phyloP scores from a whole-genome alignment of 2,888 invertebrate species.

The Cynaeus angustus region DNA sequence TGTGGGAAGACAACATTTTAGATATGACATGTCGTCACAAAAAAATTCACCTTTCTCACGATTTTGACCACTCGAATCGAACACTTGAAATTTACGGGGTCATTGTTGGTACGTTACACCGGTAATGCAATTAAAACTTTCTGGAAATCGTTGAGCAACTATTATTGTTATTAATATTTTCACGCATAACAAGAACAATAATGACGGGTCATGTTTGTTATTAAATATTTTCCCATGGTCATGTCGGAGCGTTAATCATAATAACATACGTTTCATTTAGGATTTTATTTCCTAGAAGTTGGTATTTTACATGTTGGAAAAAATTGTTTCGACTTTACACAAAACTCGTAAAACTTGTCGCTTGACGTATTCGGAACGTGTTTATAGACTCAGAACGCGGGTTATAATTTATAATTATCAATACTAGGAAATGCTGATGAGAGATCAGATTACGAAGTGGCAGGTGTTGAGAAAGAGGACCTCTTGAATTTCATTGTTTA shows the following conservation, averaged over 20 bases:
- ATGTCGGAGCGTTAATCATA: slow-evolving; percentile 33
- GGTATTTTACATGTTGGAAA: slow-evolving; percentile 2
- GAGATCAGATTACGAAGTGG: slow-evolving; percentile 23
- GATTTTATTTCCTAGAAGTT: slow-evolving; percentile 20
- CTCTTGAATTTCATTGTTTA: neutral
- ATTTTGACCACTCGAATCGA: slow-evolving; percentile 17
- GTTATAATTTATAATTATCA: slow-evolving; percentile 22
- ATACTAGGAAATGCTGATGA: slow-evolving; percentile 19
- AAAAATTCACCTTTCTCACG: slow-evolving; percentile 39
- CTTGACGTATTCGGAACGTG: slow-evolving; percentile 28
- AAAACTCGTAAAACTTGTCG: slow-evolving; percentile 5
- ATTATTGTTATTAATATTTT: slow-evolving; percentile 36
- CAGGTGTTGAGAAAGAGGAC: slow-evolving; percentile 8
- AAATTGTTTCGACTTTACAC: slow-evolving; percentile 1
- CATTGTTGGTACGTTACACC: too few species aligned
- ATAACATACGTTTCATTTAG: slow-evolving; percentile 29
- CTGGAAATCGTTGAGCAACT: slow-evolving; percentile 21
- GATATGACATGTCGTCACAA: slow-evolving; percentile 16
- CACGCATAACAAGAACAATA: slow-evolving; percentile 29
- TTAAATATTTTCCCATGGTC: slow-evolving; percentile 44
- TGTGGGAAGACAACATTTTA: slow-evolving; percentile 39
- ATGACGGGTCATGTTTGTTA: slow-evolving; percentile 18
- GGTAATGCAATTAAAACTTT: slow-evolving; percentile 25
- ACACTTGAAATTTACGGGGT: too few species aligned
- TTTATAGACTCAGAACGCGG: neutral